phyloP scores from a whole-genome alignment of 2,113 vertebrate genomes.

The Tychaedon coryphoeus region DNA sequence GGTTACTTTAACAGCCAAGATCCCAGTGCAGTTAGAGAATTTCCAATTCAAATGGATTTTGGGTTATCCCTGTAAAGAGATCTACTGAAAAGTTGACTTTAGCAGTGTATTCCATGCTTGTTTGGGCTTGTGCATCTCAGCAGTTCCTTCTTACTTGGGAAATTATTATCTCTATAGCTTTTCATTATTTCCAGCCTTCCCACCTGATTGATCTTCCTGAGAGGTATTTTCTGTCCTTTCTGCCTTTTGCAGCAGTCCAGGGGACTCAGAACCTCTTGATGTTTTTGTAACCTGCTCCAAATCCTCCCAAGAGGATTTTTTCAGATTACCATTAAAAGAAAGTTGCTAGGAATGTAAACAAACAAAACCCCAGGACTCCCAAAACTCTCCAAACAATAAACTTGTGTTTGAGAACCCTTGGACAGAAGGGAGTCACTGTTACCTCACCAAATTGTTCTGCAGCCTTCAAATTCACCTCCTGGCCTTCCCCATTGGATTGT shows the following conservation, averaged over 20 bases:
- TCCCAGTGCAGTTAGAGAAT: background rate
- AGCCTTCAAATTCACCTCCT: background rate
- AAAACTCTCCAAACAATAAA: background rate
- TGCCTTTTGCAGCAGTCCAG: background rate
- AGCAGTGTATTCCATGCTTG: background rate
- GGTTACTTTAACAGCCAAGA: background rate
- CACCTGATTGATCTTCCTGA: background rate
- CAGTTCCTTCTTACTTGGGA: background rate
- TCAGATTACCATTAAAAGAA: background rate
- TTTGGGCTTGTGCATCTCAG: background rate
- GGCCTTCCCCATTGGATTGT: background rate
- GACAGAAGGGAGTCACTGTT: background rate
- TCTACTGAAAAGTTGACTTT: background rate
- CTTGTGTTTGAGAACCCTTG: background rate
- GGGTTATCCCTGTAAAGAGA: too few relatives aligned
- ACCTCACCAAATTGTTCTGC: background rate
- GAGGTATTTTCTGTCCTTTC: background rate
- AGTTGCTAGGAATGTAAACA: background rate
- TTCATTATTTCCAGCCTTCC: conserved; percentile 42
- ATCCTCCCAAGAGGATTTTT: background rate
- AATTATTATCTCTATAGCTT: background rate
- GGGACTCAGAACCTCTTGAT: background rate
- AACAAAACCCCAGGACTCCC: rapidly evolving
- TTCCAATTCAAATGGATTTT: background rate
- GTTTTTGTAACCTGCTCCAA: background rate